Evolutionary conservation across 2,797 vertebrate species (phyloP), one percentile per base, ranked within the genome.

Genomic region (Catamblyrhynchus diadema): DNA sequence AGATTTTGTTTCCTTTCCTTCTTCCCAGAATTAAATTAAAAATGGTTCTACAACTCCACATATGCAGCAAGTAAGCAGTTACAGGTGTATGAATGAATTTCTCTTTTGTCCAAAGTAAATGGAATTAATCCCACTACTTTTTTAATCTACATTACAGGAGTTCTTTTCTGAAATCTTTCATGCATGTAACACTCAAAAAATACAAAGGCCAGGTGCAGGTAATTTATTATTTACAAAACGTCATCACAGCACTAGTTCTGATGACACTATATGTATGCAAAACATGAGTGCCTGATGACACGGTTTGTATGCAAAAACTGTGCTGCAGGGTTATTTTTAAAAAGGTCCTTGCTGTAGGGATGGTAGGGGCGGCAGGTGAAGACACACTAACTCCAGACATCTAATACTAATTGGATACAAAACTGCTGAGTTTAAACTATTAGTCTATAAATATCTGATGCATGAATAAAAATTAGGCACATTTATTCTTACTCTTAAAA

Each of bases 401-500:
- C 78, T 70, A 69, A 21, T 74, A 85, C 48, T 81, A 72, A 81
- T 72, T 66, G 41, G 35, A 75, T 88, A 81, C 56, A 94, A 91
- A 95, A 57, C 54, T 61, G 37, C 48, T 91, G 82, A 94, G 75
- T 92, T 93, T 86, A 81, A 78, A 81, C 66, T 88, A 91, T 81
- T 91, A 94, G 75, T 88, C 65, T 88, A 5, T 74, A 83, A 91
- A 65, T 91, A 78, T 78, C 81, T 95, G 75, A 91, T 94, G 67
- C 60, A 78, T 88, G 93, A 92, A 92, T 94, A 89, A 93, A 97
- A 96, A 95, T 93, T 88, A 91, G 87, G 86, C 87, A 86, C 70
- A 73, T 91, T 96, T 94, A 95, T 93, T 88, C 93, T 90, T 95
- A 54, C 72, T 39, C 66, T 86, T 88, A 94, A 95, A 89, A 89